Percentiles rank a stretch among this genome's conserved stretches.
These are phyloP conservation scores for Tympanuchus pallidicinctus DNA, from an alignment of 2,113 vertebrate species.

Conservation along the genomic window DNA sequence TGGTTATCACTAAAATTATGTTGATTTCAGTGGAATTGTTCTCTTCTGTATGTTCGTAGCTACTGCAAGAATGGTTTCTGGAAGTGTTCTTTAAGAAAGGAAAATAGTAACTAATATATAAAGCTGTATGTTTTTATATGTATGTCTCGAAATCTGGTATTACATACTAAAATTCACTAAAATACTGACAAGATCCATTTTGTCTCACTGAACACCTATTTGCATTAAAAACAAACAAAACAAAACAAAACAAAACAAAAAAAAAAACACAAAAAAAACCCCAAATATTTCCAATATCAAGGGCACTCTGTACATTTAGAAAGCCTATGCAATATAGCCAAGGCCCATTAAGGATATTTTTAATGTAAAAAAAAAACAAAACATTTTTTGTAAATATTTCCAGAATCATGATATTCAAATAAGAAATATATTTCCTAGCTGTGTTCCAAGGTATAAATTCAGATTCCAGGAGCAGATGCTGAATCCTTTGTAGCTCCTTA, in stretches of 20 bases:
- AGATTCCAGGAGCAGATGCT: neutral
- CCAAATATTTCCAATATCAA: neutral
- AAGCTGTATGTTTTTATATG: neutral
- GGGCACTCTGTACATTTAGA: neutral
- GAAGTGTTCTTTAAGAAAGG: neutral
- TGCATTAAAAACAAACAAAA: neutral
- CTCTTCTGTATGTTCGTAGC: neutral
- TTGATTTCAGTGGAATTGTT: neutral
- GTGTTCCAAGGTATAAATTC: neutral
- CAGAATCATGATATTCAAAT: neutral
- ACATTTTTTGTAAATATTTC: constrained; percentile 43
- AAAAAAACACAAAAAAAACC: neutral
- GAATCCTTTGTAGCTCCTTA: neutral
- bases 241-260: too few species aligned
- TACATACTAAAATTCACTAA: neutral
- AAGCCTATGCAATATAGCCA: neutral
- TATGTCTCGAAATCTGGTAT: neutral
- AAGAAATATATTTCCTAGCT: neutral
- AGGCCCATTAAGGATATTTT: neutral
- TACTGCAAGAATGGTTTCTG: neutral
- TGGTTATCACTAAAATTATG: neutral
- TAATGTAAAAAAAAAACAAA: constrained; percentile 52
- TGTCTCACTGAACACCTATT: neutral
- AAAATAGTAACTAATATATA: neutral
- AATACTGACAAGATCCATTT: neutral